phyloP scores from a whole-genome alignment of 2,797 vertebrate genomes.

The Bradypodion pumilum region DNA sequence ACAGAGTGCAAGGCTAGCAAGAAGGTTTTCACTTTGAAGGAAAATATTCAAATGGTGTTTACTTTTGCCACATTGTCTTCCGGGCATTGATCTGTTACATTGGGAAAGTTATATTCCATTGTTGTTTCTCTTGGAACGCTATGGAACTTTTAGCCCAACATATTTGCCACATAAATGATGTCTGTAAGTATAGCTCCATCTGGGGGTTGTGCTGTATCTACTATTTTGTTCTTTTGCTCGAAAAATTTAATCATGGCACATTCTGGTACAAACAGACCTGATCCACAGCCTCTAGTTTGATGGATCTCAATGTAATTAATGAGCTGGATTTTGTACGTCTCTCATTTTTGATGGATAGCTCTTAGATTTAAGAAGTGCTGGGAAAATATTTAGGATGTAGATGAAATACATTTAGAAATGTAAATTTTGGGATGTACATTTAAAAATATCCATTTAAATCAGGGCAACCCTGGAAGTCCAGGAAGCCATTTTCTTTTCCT shows the following conservation, averaged over 20 bases:
- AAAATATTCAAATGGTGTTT: conserved; percentile 61
- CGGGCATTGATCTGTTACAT: conserved; percentile 44
- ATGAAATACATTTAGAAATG: neutral
- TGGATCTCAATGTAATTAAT: neutral
- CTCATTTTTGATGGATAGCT: neutral
- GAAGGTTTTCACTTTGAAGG: conserved; percentile 48
- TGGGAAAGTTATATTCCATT: conserved; percentile 21
- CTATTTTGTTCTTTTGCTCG: neutral
- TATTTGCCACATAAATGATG: neutral
- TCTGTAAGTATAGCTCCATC: neutral
- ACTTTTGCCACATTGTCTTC: conserved; percentile 46
- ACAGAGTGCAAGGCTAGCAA: conserved; percentile 50
- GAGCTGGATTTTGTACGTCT: neutral
- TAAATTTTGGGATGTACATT: neutral
- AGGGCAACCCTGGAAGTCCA: neutral
- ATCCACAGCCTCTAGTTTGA: neutral
- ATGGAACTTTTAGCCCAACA: neutral
- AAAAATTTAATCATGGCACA: neutral
- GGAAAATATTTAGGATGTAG: neutral
- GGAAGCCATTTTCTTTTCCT: too few species aligned
- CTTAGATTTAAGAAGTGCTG: too few species aligned
- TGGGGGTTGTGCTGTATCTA: neutral
- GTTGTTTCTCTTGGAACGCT: conserved; percentile 30
- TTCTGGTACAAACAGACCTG: neutral
- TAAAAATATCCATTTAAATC: neutral